These are phyloP conservation scores for Thymallus thymallus DNA, from an alignment of 2,113 vertebrate species.

Conservation along the genomic window DNA sequence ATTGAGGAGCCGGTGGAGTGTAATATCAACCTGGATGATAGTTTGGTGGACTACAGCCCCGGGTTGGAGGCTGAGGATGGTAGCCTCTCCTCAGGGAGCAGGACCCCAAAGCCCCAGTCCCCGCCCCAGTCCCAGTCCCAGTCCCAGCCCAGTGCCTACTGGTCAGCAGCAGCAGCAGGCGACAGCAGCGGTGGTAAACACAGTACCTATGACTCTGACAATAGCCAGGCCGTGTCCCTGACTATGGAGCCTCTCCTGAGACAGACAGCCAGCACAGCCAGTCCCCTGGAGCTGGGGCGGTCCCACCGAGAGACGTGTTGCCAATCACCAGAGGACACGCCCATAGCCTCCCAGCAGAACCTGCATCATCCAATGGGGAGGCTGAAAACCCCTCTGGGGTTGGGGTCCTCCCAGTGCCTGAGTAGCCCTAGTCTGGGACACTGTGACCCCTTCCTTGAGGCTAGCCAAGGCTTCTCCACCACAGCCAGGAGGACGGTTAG, in stretches of 20 bases:
- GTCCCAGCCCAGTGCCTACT: slow-evolving; percentile 60
- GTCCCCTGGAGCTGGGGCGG: slow-evolving; percentile 44
- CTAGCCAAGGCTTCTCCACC: slow-evolving; percentile 32
- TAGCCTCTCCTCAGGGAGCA: slow-evolving; percentile 52
- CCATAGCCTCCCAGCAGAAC: slow-evolving; percentile 46
- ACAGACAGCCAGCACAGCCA: slow-evolving; percentile 18
- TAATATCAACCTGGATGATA: slow-evolving; percentile 80
- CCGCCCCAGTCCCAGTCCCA: slow-evolving; percentile 40
- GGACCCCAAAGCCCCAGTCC: slow-evolving; percentile 6
- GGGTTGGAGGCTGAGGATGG: slow-evolving; percentile 60
- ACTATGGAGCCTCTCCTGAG: slow-evolving; percentile 81
- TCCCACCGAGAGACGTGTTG: slow-evolving; percentile 35
- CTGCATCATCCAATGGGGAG: slow-evolving; percentile 48
- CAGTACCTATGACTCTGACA: slow-evolving; percentile 69
- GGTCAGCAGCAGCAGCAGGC: slow-evolving; percentile 63
- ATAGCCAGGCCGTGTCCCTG: slow-evolving; percentile 75
- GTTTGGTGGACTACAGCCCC: slow-evolving; percentile 72
- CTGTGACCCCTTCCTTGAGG: slow-evolving; percentile 73
- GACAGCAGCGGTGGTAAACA: slow-evolving; percentile 56
- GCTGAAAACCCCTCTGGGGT: slow-evolving; percentile 71
- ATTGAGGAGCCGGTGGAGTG: slow-evolving; percentile 86
- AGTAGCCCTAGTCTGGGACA: slow-evolving; percentile 70
- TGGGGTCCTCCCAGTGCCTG: slow-evolving; percentile 51
- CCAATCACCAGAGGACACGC: slow-evolving; percentile 54
- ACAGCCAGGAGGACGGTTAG: slow-evolving; percentile 21